Conservation (phyloP, 2,797 vertebrate genomes). For the Vireo griseus region DNA sequence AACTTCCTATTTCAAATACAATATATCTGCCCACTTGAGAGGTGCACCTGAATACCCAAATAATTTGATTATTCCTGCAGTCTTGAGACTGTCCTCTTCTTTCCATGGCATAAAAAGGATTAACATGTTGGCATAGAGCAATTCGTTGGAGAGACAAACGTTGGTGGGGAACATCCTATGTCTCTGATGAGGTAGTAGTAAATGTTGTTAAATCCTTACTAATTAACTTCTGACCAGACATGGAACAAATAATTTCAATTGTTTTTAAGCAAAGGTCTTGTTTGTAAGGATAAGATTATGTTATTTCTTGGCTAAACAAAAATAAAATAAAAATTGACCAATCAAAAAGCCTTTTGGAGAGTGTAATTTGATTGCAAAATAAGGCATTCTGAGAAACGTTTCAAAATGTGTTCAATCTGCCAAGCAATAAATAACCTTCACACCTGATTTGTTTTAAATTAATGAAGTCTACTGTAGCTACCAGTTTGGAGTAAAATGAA, state of each 20-base stretch:
- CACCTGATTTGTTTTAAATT: constrained; percentile 61
- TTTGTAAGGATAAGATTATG: not conserved
- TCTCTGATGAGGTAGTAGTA: not conserved
- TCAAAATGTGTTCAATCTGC: constrained; percentile 10
- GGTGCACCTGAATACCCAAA: not conserved
- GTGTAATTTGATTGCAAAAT: not conserved
- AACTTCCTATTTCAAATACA: not conserved
- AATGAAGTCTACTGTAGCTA: constrained; percentile 34
- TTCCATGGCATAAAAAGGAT: not conserved
- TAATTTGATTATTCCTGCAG: not conserved
- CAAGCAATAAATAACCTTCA: constrained; percentile 58
- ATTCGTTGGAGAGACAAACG: not conserved
- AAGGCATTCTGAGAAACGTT: not conserved
- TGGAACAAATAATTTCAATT: not conserved
- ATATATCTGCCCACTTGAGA: not conserved
- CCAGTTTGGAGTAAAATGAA: constrained; percentile 32
- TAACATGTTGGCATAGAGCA: not conserved
- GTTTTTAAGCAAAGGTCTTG: not conserved
- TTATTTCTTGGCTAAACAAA: not conserved
- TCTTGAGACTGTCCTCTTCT: not conserved
- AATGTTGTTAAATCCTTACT: not conserved
- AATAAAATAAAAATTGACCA: not conserved
- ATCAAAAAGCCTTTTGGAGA: not conserved
- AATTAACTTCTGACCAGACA: not conserved
- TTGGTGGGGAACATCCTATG: not conserved